phyloP scores from a whole-genome alignment of 2,888 invertebrate genomes.

The Trachelus tabidus region DNA sequence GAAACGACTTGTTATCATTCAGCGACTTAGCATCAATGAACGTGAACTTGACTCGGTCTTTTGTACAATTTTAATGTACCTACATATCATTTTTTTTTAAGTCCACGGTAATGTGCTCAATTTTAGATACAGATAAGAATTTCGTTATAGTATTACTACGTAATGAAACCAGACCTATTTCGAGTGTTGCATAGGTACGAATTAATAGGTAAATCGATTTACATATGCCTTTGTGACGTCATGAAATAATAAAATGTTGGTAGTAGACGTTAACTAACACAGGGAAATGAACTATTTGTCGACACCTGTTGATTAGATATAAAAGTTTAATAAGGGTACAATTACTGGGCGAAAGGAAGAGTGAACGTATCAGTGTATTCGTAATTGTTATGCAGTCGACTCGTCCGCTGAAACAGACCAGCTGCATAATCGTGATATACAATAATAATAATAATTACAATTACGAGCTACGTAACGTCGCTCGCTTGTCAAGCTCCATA shows the following conservation, averaged over 20 bases:
- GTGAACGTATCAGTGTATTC: neutral
- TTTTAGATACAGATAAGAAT: neutral
- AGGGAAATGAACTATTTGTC: neutral
- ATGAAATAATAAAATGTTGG: neutral
- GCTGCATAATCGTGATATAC: conserved; percentile 37
- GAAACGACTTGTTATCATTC: conserved; percentile 33
- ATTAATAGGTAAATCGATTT: neutral
- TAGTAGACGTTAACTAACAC: neutral
- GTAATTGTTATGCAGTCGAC: neutral
- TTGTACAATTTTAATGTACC: neutral
- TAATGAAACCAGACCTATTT: too few species aligned
- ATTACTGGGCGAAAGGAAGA: neutral
- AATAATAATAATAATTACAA: conserved; percentile 51
- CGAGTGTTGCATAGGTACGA: neutral
- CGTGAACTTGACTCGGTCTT: neutral
- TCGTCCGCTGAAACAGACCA: neutral
- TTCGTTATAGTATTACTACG: too few species aligned
- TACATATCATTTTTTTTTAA: neutral
- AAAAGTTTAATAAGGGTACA: neutral
- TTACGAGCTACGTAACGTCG: conserved; percentile 46
- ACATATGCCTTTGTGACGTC: neutral
- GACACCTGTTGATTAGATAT: neutral
- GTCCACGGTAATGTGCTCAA: neutral
- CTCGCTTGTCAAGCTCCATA: conserved; percentile 53
- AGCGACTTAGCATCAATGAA: conserved; percentile 3